phyloP scores from a whole-genome alignment of 1,140 invertebrate species.

The Cephus cinctus region DNA sequence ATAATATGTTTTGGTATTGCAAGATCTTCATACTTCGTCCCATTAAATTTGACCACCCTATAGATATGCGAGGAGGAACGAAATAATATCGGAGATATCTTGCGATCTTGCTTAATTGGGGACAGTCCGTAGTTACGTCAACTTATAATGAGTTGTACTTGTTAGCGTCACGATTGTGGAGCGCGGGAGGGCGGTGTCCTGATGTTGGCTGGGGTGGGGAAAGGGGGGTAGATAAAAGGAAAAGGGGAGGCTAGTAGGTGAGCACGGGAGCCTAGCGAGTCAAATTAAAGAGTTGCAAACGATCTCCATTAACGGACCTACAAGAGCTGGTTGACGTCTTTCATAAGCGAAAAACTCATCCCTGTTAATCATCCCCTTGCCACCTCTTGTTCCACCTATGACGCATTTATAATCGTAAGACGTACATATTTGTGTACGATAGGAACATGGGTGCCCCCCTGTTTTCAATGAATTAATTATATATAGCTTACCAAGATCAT shows the following conservation, averaged over 20 bases:
- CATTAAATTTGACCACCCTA: too few species aligned
- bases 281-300: slow-evolving; percentile 30
- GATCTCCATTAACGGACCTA: slow-evolving; percentile 25
- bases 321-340: background rate
- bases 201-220: background rate
- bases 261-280: slow-evolving; percentile 14
- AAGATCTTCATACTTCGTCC: too few species aligned
- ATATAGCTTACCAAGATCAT: too few species aligned
- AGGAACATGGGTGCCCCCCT: too few species aligned
- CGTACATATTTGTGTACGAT: too few species aligned
- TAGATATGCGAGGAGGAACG: too few species aligned
- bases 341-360: background rate
- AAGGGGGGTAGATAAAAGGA: background rate
- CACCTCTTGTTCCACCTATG: too few species aligned
- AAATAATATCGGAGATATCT: slow-evolving; percentile 26
- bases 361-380: too few species aligned
- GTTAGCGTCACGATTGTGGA: slow-evolving; percentile 21
- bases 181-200: too few species aligned
- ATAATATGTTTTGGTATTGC: too few species aligned
- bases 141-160: slow-evolving; percentile 32
- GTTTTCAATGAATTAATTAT: too few species aligned
- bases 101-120: slow-evolving; percentile 26
- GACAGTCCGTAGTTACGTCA: slow-evolving; percentile 23
- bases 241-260: slow-evolving; percentile 17
- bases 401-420: too few species aligned